Base-by-base conservation (phyloP, 2,888 invertebrate species). In the Cephus rjabovi region DNA sequence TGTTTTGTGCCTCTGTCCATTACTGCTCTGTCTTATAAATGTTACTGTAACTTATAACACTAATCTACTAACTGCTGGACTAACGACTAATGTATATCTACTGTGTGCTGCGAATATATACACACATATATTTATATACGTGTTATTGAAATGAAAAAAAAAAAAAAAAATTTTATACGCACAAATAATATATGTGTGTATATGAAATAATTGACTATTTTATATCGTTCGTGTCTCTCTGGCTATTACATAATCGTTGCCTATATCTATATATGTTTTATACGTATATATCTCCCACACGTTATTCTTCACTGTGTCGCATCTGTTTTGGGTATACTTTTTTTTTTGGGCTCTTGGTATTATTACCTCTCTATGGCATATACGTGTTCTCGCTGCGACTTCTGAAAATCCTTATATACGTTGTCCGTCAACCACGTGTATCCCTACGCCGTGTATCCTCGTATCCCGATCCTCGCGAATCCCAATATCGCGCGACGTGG, bases 1-100 rank as follows among this genome's bases (percentile, higher is more conserved):
- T 91, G 90, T 90, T 90, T 87, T 90, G 90, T 91, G 90, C 88
- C 91, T 90, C 90, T 91, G 91, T 90, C 90, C 90, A 90, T 89
- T 88, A 89, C 89, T 90, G 89, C 90, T 91, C 89, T 90, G 86
- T 89, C 86, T 87, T 56, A 87, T 83, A 81, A 79, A 74, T 78
- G 74, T 79, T 85, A 81, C 73, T 84, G 82, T 77, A 81, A 81
- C 79, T 79, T 79, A 80, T 80, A 75, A 79, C 77, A 81, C 76
- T 82, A 81, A 78, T 34, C 81, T 87, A 86, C 85, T 88, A 87
- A 88, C 81, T 81, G 86, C 86, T 88, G 82, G 56, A 86, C 82
- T 86, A 85, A 84, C 81, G 12, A 76, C 73, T 56, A 74, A 77
- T 34, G 40, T 74, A 30, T 77, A 75, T 75, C 75, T 78, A 80